Evolutionary conservation across 2,888 invertebrate species (phyloP).

Genomic region (Thymelicus lineola): DNA sequence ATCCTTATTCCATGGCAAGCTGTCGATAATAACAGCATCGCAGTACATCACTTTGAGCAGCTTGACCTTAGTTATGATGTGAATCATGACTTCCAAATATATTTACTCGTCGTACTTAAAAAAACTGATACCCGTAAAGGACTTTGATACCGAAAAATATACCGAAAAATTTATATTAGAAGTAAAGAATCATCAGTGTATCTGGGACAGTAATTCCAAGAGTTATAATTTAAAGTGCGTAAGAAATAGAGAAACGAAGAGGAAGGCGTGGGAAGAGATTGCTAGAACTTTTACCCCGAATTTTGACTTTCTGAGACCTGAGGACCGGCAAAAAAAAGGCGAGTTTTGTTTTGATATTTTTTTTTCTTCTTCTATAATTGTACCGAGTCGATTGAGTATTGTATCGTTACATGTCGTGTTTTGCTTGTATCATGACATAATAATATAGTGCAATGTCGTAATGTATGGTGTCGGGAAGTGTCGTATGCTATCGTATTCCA

Average conservation of each 20-base stretch:
- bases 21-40: slow-evolving; percentile 1
- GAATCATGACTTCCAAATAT: slow-evolving; percentile 12
- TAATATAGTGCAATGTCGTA: neutral
- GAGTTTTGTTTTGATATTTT: neutral
- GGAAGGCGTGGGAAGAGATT: slow-evolving; percentile 23
- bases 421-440: neutral
- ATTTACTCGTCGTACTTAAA: slow-evolving; percentile 17
- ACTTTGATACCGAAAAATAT: slow-evolving; percentile 5
- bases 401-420: too few relatives aligned
- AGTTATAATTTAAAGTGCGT: slow-evolving; percentile 9
- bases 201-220: slow-evolving; percentile 16
- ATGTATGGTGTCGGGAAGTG: too few relatives aligned
- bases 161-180: slow-evolving; percentile 18
- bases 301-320: slow-evolving; percentile 18
- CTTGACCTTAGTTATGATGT: neutral
- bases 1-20: slow-evolving; percentile 10
- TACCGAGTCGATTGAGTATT: neutral
- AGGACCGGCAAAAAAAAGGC: slow-evolving; percentile 22
- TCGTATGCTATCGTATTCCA: neutral
- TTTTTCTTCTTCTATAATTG: neutral
- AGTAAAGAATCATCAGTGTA: slow-evolving; percentile 17
- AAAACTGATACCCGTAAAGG: neutral
- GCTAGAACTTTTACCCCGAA: neutral
- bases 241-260: slow-evolving; percentile 8
- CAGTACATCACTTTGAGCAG: neutral